These are phyloP conservation scores for Hypothenemus hampei DNA, from an alignment of 1,140 invertebrate genomes.

Conservation along the genomic window DNA sequence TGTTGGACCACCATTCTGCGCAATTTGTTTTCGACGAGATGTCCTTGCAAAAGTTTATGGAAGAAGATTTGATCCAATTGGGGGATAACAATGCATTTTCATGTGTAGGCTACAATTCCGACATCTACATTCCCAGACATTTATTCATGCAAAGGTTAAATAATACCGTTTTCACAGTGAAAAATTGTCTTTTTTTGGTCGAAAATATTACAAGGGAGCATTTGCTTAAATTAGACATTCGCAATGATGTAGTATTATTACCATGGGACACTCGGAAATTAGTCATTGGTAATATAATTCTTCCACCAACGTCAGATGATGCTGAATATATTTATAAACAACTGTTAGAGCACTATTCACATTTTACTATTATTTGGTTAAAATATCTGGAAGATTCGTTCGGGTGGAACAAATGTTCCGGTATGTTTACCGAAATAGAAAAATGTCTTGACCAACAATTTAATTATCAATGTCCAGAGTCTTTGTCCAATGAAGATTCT, in stretches of 20 bases:
- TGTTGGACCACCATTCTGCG: not conserved
- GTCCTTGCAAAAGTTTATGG: not conserved
- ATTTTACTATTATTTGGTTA: not conserved
- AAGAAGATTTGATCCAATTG: not conserved
- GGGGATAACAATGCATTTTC: slow-evolving; percentile 2
- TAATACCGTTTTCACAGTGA: not conserved
- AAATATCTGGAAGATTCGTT: not conserved
- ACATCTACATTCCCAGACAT: not conserved
- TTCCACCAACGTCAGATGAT: not conserved
- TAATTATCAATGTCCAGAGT: no score
- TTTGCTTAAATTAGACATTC: not conserved
- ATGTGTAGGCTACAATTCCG: not conserved
- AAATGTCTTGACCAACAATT: no score
- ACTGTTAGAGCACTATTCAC: not conserved
- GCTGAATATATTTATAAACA: not conserved
- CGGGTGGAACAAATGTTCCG: no score
- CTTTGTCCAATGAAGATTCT: no score
- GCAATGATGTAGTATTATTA: not conserved
- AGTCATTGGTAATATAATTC: not conserved
- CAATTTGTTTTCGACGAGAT: not conserved
- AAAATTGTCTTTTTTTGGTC: not conserved
- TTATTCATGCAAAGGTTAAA: not conserved
- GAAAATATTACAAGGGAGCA: not conserved
- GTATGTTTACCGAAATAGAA: no score
- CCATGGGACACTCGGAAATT: not conserved